phyloP scores from a whole-genome alignment of 1,140 invertebrate genomes.

The Aphaenogaster ashmeadi region DNA sequence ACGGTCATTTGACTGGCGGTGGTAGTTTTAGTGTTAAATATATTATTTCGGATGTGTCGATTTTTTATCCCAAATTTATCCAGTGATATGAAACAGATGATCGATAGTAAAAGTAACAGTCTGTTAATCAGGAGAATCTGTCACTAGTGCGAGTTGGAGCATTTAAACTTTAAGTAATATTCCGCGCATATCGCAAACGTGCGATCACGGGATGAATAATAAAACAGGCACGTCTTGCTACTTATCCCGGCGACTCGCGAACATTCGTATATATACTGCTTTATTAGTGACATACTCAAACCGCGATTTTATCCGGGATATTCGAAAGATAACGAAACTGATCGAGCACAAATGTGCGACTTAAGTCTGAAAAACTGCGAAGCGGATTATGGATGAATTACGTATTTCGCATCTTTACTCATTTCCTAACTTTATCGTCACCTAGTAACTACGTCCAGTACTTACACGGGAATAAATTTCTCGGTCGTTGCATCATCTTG shows the following conservation, averaged over 20 bases:
- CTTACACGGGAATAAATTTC: neutral
- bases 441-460: slow-evolving; percentile 2
- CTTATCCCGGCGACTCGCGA: slow-evolving; percentile 17
- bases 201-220: slow-evolving; percentile 64
- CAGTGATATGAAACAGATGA: neutral
- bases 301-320: slow-evolving; percentile 15
- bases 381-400: neutral
- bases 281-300: slow-evolving; percentile 47
- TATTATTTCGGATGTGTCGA: neutral
- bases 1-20: no score
- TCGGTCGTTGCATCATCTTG: neutral
- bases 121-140: neutral
- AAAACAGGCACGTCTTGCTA: slow-evolving; percentile 40
- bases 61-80: slow-evolving; percentile 1
- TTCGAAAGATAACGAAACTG: neutral
- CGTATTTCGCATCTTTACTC: neutral
- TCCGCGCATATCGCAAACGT: slow-evolving; percentile 59
- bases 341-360: neutral
- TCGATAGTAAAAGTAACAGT: neutral
- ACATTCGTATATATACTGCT: slow-evolving; percentile 64
- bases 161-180: slow-evolving; percentile 68
- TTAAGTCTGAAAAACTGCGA: neutral
- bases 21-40: neutral
- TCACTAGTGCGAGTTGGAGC: slow-evolving; percentile 52
- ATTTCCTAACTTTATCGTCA: neutral